phyloP scores from a whole-genome alignment of 2,797 vertebrate species.

The Bovichtus diacanthus region DNA sequence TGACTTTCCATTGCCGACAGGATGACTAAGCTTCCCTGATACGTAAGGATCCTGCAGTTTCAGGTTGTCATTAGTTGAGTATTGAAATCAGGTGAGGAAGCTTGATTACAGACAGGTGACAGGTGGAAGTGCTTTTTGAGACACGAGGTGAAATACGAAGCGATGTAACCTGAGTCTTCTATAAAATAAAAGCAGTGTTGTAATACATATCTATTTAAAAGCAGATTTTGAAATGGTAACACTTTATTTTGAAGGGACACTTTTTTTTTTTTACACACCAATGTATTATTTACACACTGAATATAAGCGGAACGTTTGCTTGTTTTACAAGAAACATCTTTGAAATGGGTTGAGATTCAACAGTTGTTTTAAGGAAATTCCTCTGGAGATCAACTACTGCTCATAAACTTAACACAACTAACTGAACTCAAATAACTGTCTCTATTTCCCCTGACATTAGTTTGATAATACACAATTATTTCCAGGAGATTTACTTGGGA shows the following conservation, averaged over 20 bases:
- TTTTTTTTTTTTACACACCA: neutral
- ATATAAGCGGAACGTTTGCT: neutral
- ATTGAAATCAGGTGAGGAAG: conserved; percentile 64
- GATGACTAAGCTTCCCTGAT: neutral
- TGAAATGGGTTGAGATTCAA: neutral
- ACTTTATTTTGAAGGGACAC: neutral
- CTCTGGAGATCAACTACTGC: neutral
- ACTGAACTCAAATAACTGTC: neutral
- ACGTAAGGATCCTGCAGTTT: neutral
- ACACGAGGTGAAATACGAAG: neutral
- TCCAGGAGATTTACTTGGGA: neutral
- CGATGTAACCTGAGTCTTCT: neutral
- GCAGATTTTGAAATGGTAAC: neutral
- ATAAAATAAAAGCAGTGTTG: neutral
- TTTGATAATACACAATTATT: neutral
- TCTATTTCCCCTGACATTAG: neutral
- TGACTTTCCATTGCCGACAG: conserved; percentile 51
- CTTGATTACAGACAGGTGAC: conserved; percentile 17
- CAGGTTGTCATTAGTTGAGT: conserved; percentile 23
- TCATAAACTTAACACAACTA: neutral
- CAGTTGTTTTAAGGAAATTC: neutral
- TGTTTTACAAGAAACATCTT: neutral
- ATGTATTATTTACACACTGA: neutral
- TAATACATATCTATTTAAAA: neutral
- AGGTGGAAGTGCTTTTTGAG: neutral